These are phyloP conservation scores for Urophycis tenuis DNA, from an alignment of 2,797 vertebrate species.

Conservation along the genomic window DNA sequence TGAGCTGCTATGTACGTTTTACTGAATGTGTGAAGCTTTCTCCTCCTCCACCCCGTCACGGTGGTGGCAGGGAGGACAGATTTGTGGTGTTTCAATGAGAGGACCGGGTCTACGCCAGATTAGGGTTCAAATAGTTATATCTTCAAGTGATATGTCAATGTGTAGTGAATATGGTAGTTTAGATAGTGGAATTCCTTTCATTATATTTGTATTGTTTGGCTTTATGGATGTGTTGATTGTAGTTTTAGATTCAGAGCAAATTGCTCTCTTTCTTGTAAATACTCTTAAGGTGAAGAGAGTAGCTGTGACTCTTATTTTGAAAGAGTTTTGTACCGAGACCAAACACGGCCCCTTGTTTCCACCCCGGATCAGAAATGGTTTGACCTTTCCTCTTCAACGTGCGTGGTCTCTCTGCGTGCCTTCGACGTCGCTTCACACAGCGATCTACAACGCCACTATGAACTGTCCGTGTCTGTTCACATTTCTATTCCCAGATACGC, in stretches of 20 bases:
- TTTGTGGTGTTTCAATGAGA: background rate
- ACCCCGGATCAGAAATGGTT: background rate
- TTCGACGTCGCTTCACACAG: constrained; percentile 48
- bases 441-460: constrained; percentile 28
- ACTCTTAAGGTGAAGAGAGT: constrained; percentile 3
- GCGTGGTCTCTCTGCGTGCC: constrained; percentile 46
- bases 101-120: background rate
- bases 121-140: background rate
- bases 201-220: background rate
- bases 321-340: constrained; percentile 35
- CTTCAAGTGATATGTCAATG: background rate
- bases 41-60: background rate
- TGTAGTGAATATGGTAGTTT: constrained; percentile 5
- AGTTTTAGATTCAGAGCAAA: constrained; percentile 12
- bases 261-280: constrained; percentile 46
- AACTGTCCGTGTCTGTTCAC: constrained; percentile 3
- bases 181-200: constrained; percentile 1
- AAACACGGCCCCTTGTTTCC: constrained; percentile 36
- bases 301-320: constrained; percentile 11
- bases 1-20: background rate
- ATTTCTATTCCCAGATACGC: constrained; percentile 22
- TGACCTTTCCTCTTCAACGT: background rate
- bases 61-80: background rate
- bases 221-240: constrained; percentile 7
- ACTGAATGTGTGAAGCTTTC: background rate